phyloP scores from a whole-genome alignment of 2,113 vertebrate genomes.

The Odontesthes bonariensis region DNA sequence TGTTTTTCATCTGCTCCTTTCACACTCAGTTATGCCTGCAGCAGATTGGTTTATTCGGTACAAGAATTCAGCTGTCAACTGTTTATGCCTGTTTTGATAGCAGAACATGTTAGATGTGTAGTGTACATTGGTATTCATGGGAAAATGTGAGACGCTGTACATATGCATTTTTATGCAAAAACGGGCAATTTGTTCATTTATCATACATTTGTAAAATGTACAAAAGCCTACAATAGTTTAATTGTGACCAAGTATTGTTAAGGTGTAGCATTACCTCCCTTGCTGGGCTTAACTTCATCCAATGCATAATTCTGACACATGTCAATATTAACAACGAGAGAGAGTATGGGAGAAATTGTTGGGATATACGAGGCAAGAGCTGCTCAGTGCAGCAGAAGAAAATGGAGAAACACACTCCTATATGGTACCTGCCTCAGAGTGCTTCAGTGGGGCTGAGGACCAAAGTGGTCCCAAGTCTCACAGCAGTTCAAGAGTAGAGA shows the following conservation, averaged over 20 bases:
- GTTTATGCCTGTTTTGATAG: slow-evolving; percentile 22
- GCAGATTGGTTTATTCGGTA: slow-evolving; percentile 43
- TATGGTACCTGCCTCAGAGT: too few species aligned
- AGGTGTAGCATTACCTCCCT: too few species aligned
- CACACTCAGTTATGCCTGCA: slow-evolving; percentile 39
- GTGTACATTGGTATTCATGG: not conserved
- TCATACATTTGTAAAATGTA: too few species aligned
- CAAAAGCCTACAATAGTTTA: too few species aligned
- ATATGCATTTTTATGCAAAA: not conserved
- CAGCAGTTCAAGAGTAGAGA: not conserved
- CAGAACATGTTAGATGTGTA: not conserved
- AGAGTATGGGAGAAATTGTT: too few species aligned
- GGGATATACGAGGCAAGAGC: not conserved
- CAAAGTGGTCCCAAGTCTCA: not conserved
- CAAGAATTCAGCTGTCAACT: slow-evolving; percentile 24
- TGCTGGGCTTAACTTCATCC: too few species aligned
- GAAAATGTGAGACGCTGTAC: not conserved
- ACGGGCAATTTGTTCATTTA: too few species aligned
- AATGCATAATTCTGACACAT: too few species aligned
- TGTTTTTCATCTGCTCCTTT: slow-evolving; percentile 49
- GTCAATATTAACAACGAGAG: too few species aligned
- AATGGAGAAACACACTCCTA: too few species aligned
- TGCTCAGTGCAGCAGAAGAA: not conserved
- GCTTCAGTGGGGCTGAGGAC: not conserved
- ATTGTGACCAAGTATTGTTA: too few species aligned